Percentiles rank a stretch among this genome's conserved stretches.
Evolutionary conservation across 2,113 vertebrate genomes (phyloP).

Genomic region (Aegotheles bennettii): DNA sequence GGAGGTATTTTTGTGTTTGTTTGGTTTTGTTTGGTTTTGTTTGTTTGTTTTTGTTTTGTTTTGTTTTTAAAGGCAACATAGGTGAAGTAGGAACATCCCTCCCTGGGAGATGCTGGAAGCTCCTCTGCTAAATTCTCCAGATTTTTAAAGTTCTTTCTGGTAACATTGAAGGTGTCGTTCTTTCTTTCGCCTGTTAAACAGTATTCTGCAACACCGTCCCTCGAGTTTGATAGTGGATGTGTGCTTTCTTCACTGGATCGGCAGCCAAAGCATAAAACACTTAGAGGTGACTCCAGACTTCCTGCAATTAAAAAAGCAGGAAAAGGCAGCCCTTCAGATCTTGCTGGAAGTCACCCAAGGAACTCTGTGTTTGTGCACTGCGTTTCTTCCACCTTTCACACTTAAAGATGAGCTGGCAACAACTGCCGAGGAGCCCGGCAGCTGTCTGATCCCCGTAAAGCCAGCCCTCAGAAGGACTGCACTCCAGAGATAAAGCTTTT

Average conservation of each 20-base stretch:
- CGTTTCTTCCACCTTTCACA: neutral
- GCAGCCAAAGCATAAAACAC: neutral
- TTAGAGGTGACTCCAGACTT: neutral
- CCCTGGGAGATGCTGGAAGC: neutral
- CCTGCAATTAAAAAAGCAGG: neutral
- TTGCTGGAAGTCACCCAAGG: neutral
- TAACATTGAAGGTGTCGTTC: neutral
- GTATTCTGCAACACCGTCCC: neutral
- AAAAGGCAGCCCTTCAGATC: neutral
- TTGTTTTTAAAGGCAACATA: neutral
- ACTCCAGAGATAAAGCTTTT: neutral
- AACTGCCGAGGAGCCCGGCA: neutral
- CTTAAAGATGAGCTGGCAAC: neutral
- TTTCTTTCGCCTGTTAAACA: neutral
- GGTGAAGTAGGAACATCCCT: neutral
- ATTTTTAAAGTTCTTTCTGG: neutral
- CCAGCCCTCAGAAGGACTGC: neutral
- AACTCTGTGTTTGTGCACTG: neutral
- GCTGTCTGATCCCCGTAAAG: neutral
- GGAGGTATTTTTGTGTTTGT: neutral
- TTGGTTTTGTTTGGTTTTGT: neutral
- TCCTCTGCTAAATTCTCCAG: neutral
- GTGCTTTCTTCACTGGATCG: neutral
- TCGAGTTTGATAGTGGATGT: neutral
- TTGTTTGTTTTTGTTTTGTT: neutral